Evolutionary conservation across 2,888 invertebrate species (phyloP).

Genomic region (Cantharis rustica): DNA sequence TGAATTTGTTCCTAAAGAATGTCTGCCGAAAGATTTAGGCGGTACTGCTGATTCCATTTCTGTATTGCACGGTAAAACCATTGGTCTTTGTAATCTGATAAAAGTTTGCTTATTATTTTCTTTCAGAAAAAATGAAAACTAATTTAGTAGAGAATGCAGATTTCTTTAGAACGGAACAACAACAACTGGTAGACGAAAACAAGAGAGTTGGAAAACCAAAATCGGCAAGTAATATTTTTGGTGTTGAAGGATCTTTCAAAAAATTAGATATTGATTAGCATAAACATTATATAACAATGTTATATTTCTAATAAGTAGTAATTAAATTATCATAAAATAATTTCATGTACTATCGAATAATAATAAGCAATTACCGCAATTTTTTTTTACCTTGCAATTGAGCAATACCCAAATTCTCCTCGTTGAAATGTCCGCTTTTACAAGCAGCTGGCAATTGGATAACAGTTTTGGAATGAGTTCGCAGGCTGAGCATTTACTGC

Average conservation of each 20-base stretch:
- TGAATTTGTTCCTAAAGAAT: conserved; percentile 39
- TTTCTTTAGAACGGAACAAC: conserved; percentile 58
- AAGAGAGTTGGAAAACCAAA: conserved; percentile 67
- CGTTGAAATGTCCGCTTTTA: no score
- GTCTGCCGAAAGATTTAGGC: conserved; percentile 39
- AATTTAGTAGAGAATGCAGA: conserved; percentile 45
- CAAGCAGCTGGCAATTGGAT: no score
- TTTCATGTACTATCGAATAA: no score
- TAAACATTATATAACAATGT: not conserved
- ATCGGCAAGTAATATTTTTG: conserved; percentile 63
- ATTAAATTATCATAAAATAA: no score
- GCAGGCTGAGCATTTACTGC: no score
- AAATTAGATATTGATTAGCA: conserved; percentile 69
- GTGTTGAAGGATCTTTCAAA: conserved; percentile 73
- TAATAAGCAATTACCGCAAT: no score
- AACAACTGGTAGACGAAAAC: conserved; percentile 62
- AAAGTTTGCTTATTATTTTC: not conserved
- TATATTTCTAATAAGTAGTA: not conserved
- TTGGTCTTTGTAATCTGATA: not conserved
- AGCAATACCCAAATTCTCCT: no score
- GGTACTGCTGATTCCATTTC: conserved; percentile 35
- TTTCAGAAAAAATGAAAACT: conserved; percentile 35
- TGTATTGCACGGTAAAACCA: conserved; percentile 36
- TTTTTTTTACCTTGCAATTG: no score
- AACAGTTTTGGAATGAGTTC: no score